A percentile compares a stretch with the other conserved stretches of the same genome.
Conservation (phyloP, 2,113 vertebrate genomes). For the Engraulis encrasicolus region DNA sequence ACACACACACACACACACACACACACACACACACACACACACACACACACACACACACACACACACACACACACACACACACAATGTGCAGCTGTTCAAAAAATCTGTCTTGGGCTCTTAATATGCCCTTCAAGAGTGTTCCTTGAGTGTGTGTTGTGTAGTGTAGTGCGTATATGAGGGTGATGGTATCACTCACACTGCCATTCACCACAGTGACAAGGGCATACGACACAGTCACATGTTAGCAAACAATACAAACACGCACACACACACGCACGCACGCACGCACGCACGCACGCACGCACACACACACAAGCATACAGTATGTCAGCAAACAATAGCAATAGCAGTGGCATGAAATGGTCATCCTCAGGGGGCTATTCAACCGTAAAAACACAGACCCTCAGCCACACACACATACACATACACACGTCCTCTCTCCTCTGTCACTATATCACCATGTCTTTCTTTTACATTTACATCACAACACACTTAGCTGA, state of each 20-base stretch:
- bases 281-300: too few species aligned
- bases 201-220: slow-evolving; percentile 19
- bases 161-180: slow-evolving; percentile 32
- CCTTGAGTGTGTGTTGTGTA: slow-evolving; percentile 15
- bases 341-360: slow-evolving; percentile 22
- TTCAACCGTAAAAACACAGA: neutral
- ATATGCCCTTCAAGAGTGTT: neutral
- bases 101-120: neutral
- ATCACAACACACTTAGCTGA: too few species aligned
- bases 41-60: too few species aligned
- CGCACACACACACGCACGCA: too few species aligned
- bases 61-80: neutral
- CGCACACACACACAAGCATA: too few species aligned
- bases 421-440: neutral
- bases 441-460: neutral
- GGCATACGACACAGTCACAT: too few species aligned
- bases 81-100: slow-evolving; percentile 32
- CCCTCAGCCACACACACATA: neutral
- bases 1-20: too few species aligned
- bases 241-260: slow-evolving; percentile 31
- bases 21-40: too few species aligned
- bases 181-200: slow-evolving; percentile 31
- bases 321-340: slow-evolving; percentile 32
- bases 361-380: slow-evolving; percentile 15
- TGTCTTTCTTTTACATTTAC: neutral